phyloP scores from a whole-genome alignment of 2,797 vertebrate genomes.

The Gadopsis bispinosus region DNA sequence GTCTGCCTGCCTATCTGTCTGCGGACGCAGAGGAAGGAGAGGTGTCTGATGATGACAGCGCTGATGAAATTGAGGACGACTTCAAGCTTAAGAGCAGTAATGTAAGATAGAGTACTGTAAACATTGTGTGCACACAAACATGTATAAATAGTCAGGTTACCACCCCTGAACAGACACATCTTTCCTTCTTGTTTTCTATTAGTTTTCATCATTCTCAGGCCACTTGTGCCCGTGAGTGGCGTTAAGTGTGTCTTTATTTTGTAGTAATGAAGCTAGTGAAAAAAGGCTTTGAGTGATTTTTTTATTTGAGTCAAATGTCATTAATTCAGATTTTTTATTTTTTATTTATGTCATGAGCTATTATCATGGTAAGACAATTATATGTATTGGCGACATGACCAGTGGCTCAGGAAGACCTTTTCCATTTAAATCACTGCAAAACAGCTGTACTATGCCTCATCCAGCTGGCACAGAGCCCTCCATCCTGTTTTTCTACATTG shows the following conservation, averaged over 20 bases:
- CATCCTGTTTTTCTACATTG: background rate
- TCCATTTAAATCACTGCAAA: background rate
- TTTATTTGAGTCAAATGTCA: background rate
- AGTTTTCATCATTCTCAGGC: background rate
- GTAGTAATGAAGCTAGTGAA: background rate
- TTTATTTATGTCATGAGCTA: background rate
- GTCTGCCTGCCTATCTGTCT: conserved; percentile 91
- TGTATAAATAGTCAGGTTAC: background rate
- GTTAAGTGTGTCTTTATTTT: background rate
- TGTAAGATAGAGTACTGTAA: conserved; percentile 81
- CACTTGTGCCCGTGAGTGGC: background rate
- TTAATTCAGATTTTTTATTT: background rate
- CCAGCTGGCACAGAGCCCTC: background rate
- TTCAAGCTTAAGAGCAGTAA: conserved; percentile 94
- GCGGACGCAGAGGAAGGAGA: conserved; percentile 97
- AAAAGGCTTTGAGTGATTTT: background rate
- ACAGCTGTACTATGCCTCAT: background rate
- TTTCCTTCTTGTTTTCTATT: background rate
- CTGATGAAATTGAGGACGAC: conserved; percentile 98
- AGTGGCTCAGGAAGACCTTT: background rate
- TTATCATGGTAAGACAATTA: background rate
- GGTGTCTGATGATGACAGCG: conserved; percentile 97
- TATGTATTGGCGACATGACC: background rate
- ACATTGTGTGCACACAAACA: conserved; percentile 1
- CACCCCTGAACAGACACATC: background rate